Evolutionary conservation across 2,797 vertebrate genomes (phyloP).

Genomic region (Phyllotis vaccarum): DNA sequence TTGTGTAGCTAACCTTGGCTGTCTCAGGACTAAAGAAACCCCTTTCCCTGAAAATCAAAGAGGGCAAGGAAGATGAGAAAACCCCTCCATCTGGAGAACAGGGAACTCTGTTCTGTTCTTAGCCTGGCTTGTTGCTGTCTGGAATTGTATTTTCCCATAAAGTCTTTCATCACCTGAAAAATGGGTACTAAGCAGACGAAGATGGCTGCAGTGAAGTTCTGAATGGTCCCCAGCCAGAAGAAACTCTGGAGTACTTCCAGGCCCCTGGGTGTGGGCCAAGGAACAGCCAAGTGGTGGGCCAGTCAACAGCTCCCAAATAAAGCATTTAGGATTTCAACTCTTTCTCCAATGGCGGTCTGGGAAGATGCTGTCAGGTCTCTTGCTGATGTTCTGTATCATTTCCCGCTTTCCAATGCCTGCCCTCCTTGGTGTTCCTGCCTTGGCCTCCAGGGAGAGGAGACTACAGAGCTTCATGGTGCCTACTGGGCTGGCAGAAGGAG

Average conservation of each 20-base stretch:
- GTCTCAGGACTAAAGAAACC: neutral
- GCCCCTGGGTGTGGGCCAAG: neutral
- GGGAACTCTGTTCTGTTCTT: neutral
- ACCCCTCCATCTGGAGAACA: neutral
- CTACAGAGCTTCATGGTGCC: neutral
- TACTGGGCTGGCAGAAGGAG: no score
- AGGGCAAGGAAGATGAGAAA: neutral
- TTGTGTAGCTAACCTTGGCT: neutral
- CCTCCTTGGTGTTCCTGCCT: no score
- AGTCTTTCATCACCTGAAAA: neutral
- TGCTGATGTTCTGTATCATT: accelerated
- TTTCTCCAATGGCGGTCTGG: neutral
- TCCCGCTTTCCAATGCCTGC: neutral
- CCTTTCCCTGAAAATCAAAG: neutral
- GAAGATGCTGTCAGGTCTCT: neutral
- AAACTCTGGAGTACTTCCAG: neutral
- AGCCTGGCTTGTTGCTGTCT: neutral
- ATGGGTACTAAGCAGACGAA: neutral
- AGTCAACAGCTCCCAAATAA: accelerated
- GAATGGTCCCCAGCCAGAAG: neutral
- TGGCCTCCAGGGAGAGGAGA: neutral
- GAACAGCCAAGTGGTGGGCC: neutral
- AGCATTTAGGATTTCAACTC: neutral
- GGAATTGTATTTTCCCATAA: neutral
- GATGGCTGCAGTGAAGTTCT: neutral